A percentile compares a stretch with the other conserved stretches of the same genome.
Conservation (phyloP, 2,797 vertebrate genomes). For the Siniperca obscura region DNA sequence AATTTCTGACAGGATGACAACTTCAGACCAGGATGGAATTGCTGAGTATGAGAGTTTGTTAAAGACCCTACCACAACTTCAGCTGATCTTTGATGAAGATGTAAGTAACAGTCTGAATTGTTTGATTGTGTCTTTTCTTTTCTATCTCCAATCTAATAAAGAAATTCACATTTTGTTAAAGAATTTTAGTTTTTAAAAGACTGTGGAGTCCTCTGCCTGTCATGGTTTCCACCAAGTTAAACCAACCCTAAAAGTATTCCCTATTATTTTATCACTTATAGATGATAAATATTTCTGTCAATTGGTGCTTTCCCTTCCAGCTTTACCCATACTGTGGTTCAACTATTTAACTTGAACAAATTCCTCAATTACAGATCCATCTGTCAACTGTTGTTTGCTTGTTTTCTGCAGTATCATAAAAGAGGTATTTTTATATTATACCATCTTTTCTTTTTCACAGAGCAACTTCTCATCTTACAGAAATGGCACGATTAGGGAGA, state of each 20-base stretch:
- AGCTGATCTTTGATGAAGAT: fast-evolving
- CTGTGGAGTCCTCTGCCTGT: neutral
- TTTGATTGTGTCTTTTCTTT: neutral
- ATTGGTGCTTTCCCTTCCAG: neutral
- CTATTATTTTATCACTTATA: neutral
- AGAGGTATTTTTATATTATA: neutral
- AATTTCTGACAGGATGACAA: constrained; percentile 48
- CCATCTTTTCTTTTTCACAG: constrained; percentile 49
- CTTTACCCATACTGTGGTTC: neutral
- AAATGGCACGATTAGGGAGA: constrained; percentile 38
- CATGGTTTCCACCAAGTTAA: neutral
- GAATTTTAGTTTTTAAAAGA: neutral
- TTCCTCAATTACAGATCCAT: too few species aligned
- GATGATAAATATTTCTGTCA: neutral
- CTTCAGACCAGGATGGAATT: constrained; percentile 48
- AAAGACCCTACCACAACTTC: constrained; percentile 61
- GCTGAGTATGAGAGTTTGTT: constrained; percentile 67
- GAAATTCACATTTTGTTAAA: neutral
- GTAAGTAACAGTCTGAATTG: constrained; percentile 64
- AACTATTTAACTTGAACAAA: neutral
- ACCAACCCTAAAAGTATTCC: neutral
- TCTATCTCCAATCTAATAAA: neutral
- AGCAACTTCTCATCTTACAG: fast-evolving
- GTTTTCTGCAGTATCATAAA: neutral
- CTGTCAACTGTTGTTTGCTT: neutral